Evolutionary conservation across 1,140 invertebrate genomes (phyloP), one percentile per base, ranked within the genome.

Genomic region (Tribolium madens): DNA sequence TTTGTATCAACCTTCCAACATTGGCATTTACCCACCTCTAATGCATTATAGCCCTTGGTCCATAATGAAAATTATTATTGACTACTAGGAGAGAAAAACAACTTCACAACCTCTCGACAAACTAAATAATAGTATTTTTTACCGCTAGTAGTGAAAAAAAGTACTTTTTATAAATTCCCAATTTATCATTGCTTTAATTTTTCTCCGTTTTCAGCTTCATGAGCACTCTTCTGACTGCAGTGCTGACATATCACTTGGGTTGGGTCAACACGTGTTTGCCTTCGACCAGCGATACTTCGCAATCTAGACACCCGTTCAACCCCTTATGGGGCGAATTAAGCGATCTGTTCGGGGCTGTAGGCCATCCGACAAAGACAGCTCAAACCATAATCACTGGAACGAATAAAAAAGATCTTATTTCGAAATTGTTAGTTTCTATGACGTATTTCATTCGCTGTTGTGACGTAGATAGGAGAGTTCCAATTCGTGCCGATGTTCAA

Each of bases 191-290:
- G 12, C 12, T 14, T 50, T 50, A 50, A 15, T 17, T 13, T 50
- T 1, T 50, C 17, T 72, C 9, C n/a, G 48, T 75, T 64, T 57
- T 50, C 88, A 97, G 96, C 88, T 97, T 97, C 87, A 89, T 97
- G 71, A 97, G 95, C 84, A 96, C 94, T 10, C 87, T 97, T 68
- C 84, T 97, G 15, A 97, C 95, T 3, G 94, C 94, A 73, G 92
- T 97, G 17, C 86, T 97, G 50, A 97, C 95, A 0, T 91, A 97
- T 87, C 96, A 97, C 86, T 88, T 97, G 13, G 94, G 95, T 1
- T 97, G 96, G 96, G 94, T 97, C 57, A 90, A 93, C 15, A 96
- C 94, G 0, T 91, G 95, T 9, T 76, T 86, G 69, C 84, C 87
- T 18, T 71, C 82, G 15, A 31, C 77, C 47, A 42, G 80, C 73